These are phyloP conservation scores for Teinopalpus imperialis DNA, from an alignment of 2,888 invertebrate species.

Conservation along the genomic window DNA sequence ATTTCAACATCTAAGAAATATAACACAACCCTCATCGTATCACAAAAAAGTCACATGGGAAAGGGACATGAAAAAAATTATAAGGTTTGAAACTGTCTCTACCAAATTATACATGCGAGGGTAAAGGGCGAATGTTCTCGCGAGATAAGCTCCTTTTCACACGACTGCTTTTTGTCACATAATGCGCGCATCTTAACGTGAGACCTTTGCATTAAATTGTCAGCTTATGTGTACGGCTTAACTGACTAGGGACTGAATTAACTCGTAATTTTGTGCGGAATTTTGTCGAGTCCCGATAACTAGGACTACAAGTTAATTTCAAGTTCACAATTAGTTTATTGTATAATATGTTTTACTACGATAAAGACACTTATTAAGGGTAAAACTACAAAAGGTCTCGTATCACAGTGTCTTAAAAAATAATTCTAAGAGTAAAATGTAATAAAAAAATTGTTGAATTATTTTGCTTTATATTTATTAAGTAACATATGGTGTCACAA, in stretches of 20 bases:
- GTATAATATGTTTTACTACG: neutral
- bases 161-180: constrained; percentile 67
- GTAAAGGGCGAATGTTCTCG: constrained; percentile 56
- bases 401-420: too few species aligned
- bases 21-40: constrained; percentile 15
- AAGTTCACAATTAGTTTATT: constrained; percentile 12
- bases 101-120: constrained; percentile 36
- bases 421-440: too few species aligned
- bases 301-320: constrained; percentile 7
- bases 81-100: constrained; percentile 34
- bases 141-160: constrained; percentile 59
- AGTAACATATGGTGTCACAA: too few species aligned
- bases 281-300: constrained; percentile 19
- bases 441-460: too few species aligned
- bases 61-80: constrained; percentile 30
- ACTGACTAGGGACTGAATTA: constrained; percentile 29
- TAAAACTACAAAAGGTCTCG: neutral
- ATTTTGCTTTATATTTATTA: too few species aligned
- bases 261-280: constrained; percentile 29
- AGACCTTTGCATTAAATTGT: constrained; percentile 53
- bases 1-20: constrained; percentile 1
- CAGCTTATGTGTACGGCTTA: constrained; percentile 41
- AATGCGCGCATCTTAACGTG: constrained; percentile 53
- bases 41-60: constrained; percentile 15
- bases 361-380: neutral